Evolutionary conservation across 2,888 invertebrate genomes (phyloP), one percentile per base, ranked within the genome.

Genomic region (Epistrophe grossulariae): DNA sequence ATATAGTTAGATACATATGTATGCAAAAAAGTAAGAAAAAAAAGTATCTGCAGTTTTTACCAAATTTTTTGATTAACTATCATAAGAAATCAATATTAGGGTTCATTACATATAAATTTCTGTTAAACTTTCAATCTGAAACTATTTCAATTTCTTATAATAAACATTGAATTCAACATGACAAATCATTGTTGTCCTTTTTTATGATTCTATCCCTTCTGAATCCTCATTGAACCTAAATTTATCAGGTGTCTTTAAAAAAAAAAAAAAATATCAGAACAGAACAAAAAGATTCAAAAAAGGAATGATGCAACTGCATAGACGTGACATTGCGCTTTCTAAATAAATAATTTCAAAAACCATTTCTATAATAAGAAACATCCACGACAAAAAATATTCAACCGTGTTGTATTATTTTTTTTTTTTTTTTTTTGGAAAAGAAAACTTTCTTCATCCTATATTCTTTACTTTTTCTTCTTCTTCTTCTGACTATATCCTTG

Each of bases 341-440:
- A 62, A 82, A 85, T 85, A 85, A 85, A 79, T 82, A 74, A 79
- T 78, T 50, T 68, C 9, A 2, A 35, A 45, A 74, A 57, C 77
- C 64, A 78, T 81, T 85, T 70, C 70, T 70, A 52, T 82, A 82
- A 79, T 82, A 70, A 52, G 78, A 78, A 77, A 68, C 66, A 81
- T 81, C 68, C 77, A 78, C 50, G 73, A 73, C 73, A 78, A 73
- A 59, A n/a, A 76, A 50, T 48, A 35, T 31, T 13, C 66, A 48
- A 38, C 50, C 19, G 31, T 19, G 19, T 73, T 38, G 13, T 28
- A 15, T 10, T 9, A 1, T 24, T 35, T 11, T 19, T 13, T 24
- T 40, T 40, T 10, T 10, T 19, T 7, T 7, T 19, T 43, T 24
- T 15, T 19, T 8, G 7, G 45, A 28, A 48, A 40, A 60, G 45